Percentiles rank a stretch among this genome's conserved stretches.
Conservation (phyloP, 2,113 vertebrate species). For the Phoenicopterus ruber region DNA sequence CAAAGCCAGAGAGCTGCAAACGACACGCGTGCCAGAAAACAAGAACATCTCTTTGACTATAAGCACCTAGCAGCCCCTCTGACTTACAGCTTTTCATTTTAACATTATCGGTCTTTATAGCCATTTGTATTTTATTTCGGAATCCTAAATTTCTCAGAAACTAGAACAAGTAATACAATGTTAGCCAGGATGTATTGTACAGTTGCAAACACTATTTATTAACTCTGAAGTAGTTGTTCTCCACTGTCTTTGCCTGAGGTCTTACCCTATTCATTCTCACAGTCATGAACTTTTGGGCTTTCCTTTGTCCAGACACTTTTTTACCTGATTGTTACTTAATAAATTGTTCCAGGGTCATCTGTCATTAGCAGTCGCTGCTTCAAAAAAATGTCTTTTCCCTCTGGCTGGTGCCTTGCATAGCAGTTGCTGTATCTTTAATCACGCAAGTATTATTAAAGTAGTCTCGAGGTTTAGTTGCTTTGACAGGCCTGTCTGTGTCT, state of each 20-base stretch:
- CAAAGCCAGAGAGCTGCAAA: background rate
- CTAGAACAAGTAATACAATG: background rate
- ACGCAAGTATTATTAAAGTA: background rate
- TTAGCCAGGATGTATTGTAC: background rate
- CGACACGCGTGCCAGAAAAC: rapidly evolving
- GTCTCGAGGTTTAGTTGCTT: background rate
- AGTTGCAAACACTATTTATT: background rate
- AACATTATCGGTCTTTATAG: background rate
- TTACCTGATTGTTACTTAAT: background rate
- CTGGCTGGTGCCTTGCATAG: background rate
- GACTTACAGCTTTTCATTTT: background rate
- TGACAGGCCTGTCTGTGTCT: background rate
- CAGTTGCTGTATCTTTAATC: background rate
- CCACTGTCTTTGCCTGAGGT: background rate
- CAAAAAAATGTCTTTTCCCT: background rate
- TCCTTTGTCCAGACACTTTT: background rate
- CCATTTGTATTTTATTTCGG: background rate
- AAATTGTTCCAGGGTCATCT: background rate
- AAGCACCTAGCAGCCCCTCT: background rate
- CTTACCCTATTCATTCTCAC: background rate
- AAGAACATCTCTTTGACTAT: background rate
- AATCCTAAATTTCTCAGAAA: background rate
- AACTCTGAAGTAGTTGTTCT: background rate
- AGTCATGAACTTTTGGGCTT: background rate
- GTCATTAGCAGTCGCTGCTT: background rate